Percentiles rank a stretch among this genome's conserved stretches.
These are phyloP conservation scores for Drosophila quadrilineata DNA, from an alignment of 1,140 invertebrate species.

Conservation along the genomic window DNA sequence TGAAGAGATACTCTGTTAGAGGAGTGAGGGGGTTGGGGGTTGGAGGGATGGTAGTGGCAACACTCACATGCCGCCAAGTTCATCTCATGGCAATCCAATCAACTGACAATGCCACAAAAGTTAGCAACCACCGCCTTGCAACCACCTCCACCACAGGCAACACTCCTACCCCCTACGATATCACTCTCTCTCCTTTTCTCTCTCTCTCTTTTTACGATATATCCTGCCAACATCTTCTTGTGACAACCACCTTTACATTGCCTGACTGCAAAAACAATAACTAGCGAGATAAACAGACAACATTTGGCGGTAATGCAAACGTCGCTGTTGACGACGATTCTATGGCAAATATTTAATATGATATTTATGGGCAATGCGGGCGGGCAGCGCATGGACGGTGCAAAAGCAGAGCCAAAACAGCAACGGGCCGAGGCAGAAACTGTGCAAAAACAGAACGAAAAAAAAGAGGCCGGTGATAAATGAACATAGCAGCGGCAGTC, in stretches of 20 bases:
- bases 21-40: no score
- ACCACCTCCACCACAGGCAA: conserved; percentile 8
- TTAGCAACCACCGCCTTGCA: conserved; percentile 62
- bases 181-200: not conserved
- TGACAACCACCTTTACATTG: conserved; percentile 35
- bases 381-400: conserved; percentile 1
- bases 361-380: conserved; percentile 57
- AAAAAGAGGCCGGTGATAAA: conserved; percentile 62
- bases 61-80: conserved; percentile 35
- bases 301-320: conserved; percentile 74
- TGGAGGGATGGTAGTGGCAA: no score
- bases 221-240: no score
- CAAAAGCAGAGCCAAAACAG: not conserved
- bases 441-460: conserved; percentile 7
- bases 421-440: not conserved
- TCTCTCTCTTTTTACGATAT: no score
- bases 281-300: conserved; percentile 74
- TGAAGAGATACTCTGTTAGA: no score
- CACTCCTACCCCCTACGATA: not conserved
- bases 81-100: conserved; percentile 78
- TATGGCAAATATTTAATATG: conserved; percentile 75
- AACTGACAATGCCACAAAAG: conserved; percentile 72
- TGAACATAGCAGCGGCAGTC: conserved; percentile 35
- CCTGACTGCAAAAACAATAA: conserved; percentile 56
- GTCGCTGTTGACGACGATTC: conserved; percentile 45